Evolutionary conservation across 1,140 invertebrate genomes (phyloP).

Genomic region (Caenorhabditis latens): DNA sequence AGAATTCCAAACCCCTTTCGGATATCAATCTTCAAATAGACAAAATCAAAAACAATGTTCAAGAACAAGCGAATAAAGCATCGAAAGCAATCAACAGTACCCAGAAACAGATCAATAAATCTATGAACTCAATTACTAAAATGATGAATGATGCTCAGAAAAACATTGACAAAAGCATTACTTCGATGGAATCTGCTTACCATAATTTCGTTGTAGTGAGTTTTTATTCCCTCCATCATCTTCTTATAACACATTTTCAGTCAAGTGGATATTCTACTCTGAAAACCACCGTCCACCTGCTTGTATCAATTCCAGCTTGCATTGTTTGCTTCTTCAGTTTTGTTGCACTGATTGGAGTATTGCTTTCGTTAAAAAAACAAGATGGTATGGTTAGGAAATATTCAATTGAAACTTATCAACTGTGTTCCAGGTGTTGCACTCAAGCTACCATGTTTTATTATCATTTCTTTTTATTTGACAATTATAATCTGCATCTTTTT

Average conservation of each 20-base stretch:
- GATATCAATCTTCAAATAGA: background rate
- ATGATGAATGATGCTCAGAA: conserved; percentile 1
- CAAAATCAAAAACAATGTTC: background rate
- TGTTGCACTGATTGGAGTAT: background rate
- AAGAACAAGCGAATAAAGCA: background rate
- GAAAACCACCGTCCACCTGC: background rate
- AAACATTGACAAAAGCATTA: background rate
- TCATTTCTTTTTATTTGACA: background rate
- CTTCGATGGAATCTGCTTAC: background rate
- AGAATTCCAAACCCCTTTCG: background rate
- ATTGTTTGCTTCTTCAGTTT: conserved; percentile 20
- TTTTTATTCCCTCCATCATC: background rate
- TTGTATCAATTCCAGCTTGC: conserved; percentile 1
- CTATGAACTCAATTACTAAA: background rate
- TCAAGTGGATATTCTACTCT: conserved; percentile 5
- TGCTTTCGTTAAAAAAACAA: conserved; percentile 6
- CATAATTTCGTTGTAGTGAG: background rate
- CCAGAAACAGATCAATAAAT: background rate
- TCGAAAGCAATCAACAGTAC: conserved; percentile 23
- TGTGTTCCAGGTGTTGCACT: background rate
- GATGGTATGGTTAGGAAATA: background rate
- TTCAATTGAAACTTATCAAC: background rate
- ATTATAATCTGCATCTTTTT: conserved; percentile 8
- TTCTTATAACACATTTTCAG: background rate
- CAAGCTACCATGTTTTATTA: background rate